Base-by-base conservation (phyloP, 2,888 invertebrate species). In the Cistogaster globosa region DNA sequence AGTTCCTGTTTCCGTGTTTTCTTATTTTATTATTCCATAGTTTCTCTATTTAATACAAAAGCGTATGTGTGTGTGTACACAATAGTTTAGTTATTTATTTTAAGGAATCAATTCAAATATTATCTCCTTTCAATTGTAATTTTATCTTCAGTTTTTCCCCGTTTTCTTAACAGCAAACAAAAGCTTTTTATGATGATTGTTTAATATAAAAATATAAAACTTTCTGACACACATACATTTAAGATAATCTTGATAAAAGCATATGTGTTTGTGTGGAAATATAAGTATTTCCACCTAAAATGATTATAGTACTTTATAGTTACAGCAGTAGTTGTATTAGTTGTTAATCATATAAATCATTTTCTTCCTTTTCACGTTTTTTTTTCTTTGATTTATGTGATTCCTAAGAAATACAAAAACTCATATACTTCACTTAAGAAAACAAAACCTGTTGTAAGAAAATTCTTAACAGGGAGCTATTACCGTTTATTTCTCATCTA, bases 361-460 rank as follows among this genome's bases (percentile, higher is more conserved):
- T 82, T 83, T 78, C 62, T 51, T 81, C 75, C 55, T 60, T 55
- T 78, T 42, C 12, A 2, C 2, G 8, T 42, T 3, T 16, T 78
- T 87, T 91, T 90, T 89, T 90, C 89, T 91, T 89, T 90, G 90
- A 90, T 90, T 90, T 91, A 90, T 90, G 91, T 89, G 90, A 89
- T 90, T 91, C 88, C 89, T 78, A 65, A 57, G 57, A 68, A 48
- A 67, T 45, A 76, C 12, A 45, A 48, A 42, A 63, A 26, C 55
- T 6, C 20, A 4, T 11, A 32, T 9, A 42, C 42, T 36, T 36
- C 20, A 9, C 9, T 14, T 14, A 11, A 16, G 11, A 65, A 32
- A 32, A 32, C 7, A 32, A 32, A 65, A 38, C 6, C 32, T 57
- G 18, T 42, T 55, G 32, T 45, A 18, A 14, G 12, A 18, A 20